Evolutionary conservation across 2,888 invertebrate genomes (phyloP), one percentile per base, ranked within the genome.

Genomic region (Diaperis boleti): DNA sequence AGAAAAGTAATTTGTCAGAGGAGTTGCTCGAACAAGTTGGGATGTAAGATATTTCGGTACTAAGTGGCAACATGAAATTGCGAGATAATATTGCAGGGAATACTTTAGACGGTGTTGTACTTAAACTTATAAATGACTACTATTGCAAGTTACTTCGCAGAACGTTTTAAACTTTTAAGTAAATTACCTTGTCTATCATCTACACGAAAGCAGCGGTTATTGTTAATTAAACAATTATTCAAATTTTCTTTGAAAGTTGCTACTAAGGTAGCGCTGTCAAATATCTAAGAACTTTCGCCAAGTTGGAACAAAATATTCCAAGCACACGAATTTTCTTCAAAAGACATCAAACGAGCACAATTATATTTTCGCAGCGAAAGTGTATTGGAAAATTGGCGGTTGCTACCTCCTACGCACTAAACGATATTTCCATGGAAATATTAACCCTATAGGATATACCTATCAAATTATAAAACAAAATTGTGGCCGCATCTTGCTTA

Each of bases 161-260:
- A 52, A 50, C 56, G 45, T 62, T 65, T 59, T 50, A 41, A 64
- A 66, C 49, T 66, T 66, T 55, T 59, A 62, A 62, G 54, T 66
- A 64, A 66, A 66, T 66, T 66, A 61, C 41, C 42, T 61, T 64
- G 54, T 66, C 54, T 66, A 63, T 61, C 60, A 66, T 66, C 45
- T 60, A 66, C 57, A 64, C 47, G 54, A 62, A 62, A 62, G 39
- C 42, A 59, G 41, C 59, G 52, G 54, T 64, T 66, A 66, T 66
- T 64, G 59, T 49, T 64, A 66, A 64, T 64, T 59, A 66, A 62
- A 57, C 59, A 59, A 62, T 59, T 65, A 62, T 65, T 65, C 54
- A 63, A 59, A 59, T 63, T 63, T 63, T 45, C 59, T 45, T 54
- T 52, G 37, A 35, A 57, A 39, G 14, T 59, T 45, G 22, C 17